Evolutionary conservation across 1,140 invertebrate species (phyloP), one percentile per base, ranked within the genome.

Genomic region (Saxidomus purpurata): DNA sequence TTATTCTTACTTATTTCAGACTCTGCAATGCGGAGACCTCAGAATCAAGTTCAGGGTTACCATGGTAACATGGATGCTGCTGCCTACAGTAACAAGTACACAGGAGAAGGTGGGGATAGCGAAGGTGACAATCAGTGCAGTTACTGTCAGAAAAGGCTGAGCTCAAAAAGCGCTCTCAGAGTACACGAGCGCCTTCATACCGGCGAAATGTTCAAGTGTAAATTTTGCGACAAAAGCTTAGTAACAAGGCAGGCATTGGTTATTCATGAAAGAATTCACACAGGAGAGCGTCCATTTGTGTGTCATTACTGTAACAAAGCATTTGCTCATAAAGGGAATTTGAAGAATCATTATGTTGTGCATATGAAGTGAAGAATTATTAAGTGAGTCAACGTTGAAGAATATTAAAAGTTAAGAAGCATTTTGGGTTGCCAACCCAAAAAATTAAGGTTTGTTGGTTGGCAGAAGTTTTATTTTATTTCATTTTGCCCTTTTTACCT

Each of bases 251-350:
- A 67, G 59, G 63, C 82, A 11, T 40, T 84, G 11, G 43, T 1
- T 6, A 84, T 84, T 19, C 82, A 84, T 71, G 43, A 43, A 25
- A 22, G 82, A 25, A 71, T 49, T 31, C 82, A 84, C 22, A 84
- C 82, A 11, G 82, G 82, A 1, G 82, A 84, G 31, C 63, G 63
- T 25, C 82, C 82, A 4, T 84, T 28, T 25, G 25, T 34, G 0
- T 84, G 82, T 34, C 38, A 25, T 0, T 49, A 71, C 25, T 84
- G 82, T 52, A 40, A 71, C 31, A 71, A 67, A 71, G 43, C 61
- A 25, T 84, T 84, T 52, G 9, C 82, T 4, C 36, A 69, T 34
- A 84, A 84, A 47, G 61, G 82, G 28, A 84, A 84, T 52, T 22
- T 71, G 59, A 84, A 84, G 31, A 47, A 34, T 19, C 76, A 79